A percentile compares a stretch with the other conserved stretches of the same genome.
These are phyloP conservation scores for Neodiprion pinetum DNA, from an alignment of 1,140 invertebrate genomes.

Conservation along the genomic window DNA sequence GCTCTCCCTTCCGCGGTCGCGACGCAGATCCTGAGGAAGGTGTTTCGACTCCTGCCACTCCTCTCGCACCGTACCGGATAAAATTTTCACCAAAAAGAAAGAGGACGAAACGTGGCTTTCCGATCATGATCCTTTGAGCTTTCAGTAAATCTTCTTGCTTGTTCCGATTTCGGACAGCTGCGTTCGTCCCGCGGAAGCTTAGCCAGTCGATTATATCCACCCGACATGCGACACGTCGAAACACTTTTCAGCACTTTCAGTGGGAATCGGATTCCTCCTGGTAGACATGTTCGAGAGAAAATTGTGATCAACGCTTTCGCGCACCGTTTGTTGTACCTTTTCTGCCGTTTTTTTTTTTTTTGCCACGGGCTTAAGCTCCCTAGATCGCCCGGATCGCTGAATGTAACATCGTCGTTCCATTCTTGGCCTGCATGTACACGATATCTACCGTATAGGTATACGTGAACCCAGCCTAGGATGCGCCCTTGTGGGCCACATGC, in stretches of 20 bases:
- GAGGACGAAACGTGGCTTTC: too few relatives aligned
- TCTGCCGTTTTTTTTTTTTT: conserved; percentile 22
- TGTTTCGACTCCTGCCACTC: too few relatives aligned
- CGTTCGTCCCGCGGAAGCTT: conserved; percentile 41
- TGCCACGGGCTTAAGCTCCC: background rate
- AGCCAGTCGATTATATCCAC: conserved; percentile 53
- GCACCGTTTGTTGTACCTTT: background rate
- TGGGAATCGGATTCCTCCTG: conserved; percentile 17
- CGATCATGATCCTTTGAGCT: too few relatives aligned
- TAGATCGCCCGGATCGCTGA: background rate
- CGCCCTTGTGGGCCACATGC: too few relatives aligned
- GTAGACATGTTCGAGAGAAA: background rate
- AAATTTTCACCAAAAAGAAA: too few relatives aligned
- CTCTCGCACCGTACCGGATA: too few relatives aligned
- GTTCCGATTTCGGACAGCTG: background rate
- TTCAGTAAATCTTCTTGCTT: background rate
- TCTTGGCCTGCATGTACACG: too few relatives aligned
- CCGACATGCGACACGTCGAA: conserved; percentile 41
- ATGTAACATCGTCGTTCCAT: too few relatives aligned
- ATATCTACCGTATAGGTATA: conserved; percentile 15
- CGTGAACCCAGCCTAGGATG: conserved; percentile 40
- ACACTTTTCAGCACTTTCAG: conserved; percentile 55
- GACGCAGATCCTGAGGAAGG: too few relatives aligned
- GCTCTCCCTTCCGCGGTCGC: background rate
- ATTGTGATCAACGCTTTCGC: background rate